A percentile compares a stretch with the other conserved stretches of the same genome.
phyloP scores from a whole-genome alignment of 2,888 invertebrate species.

The Octonoba sinensis region DNA sequence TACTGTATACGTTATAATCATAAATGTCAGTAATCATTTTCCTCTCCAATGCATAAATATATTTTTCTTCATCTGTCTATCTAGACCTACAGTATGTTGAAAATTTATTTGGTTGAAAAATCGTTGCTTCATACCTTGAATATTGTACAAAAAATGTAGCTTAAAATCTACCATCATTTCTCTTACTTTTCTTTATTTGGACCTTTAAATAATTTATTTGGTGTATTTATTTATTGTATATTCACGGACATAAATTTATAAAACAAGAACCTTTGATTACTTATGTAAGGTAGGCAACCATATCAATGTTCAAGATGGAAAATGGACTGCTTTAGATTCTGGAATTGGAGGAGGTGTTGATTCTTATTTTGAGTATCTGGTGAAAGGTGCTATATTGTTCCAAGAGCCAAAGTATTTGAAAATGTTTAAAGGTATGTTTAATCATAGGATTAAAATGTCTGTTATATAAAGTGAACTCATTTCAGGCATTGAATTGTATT shows the following conservation, averaged over 20 bases:
- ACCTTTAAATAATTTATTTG: background rate
- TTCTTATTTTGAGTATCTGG: constrained; percentile 97
- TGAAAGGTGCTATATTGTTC: constrained; percentile 93
- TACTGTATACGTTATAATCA: too few species aligned
- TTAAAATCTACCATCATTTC: background rate
- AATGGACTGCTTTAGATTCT: constrained; percentile 98
- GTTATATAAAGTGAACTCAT: background rate
- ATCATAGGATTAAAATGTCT: background rate
- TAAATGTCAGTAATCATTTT: too few species aligned
- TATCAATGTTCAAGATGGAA: constrained; percentile 82
- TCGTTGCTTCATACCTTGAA: too few species aligned
- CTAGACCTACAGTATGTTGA: too few species aligned
- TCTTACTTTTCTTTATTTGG: background rate
- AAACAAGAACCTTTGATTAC: background rate
- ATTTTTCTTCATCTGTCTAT: too few species aligned
- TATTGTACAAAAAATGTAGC: too few species aligned
- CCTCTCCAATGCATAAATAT: too few species aligned
- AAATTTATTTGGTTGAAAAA: too few species aligned
- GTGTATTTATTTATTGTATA: background rate
- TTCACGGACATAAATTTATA: background rate
- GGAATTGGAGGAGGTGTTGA: constrained; percentile 97
- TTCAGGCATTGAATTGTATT: too few species aligned
- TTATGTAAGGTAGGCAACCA: constrained; percentile 89
- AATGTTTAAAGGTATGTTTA: constrained; percentile 81
- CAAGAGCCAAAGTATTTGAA: constrained; percentile 91